These are phyloP conservation scores for Corythornis vintsioides DNA, from an alignment of 2,113 vertebrate species.

Conservation along the genomic window DNA sequence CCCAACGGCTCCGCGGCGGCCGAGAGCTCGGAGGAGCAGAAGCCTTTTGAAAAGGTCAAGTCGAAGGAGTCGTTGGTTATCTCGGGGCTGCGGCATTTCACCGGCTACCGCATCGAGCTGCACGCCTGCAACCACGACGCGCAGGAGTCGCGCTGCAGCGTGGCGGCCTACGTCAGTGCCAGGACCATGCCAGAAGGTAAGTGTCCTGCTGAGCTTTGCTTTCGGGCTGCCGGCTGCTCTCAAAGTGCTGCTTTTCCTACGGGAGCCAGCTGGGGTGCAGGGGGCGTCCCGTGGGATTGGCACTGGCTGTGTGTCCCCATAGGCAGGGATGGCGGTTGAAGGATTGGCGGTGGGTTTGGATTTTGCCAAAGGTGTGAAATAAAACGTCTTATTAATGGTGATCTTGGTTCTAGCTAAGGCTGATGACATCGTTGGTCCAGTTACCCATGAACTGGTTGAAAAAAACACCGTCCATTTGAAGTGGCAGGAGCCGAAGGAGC, in stretches of 20 bases:
- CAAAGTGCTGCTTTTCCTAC: neutral
- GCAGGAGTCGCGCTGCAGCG: conserved; percentile 82
- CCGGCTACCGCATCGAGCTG: conserved; percentile 95
- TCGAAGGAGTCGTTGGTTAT: conserved; percentile 90
- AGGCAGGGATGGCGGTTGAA: neutral
- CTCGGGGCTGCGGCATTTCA: conserved; percentile 92
- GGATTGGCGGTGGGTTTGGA: neutral
- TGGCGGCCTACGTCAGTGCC: conserved; percentile 90
- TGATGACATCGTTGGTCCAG: conserved; percentile 84
- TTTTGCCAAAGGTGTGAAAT: neutral
- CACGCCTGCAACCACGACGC: conserved; percentile 90
- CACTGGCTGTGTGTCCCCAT: neutral
- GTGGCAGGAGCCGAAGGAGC: conserved; percentile 89
- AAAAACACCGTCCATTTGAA: conserved; percentile 84
- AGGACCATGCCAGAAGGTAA: conserved; percentile 95
- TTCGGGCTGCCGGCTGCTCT: neutral
- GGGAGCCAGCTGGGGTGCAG: too few relatives aligned
- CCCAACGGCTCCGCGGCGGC: conserved; percentile 69
- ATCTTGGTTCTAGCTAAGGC: conserved; percentile 82
- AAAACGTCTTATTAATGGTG: neutral
- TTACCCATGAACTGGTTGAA: conserved; percentile 84
- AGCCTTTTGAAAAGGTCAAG: conserved; percentile 82
- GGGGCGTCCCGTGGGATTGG: too few relatives aligned
- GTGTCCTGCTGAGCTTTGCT: neutral
- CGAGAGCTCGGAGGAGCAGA: conserved; percentile 72